Evolutionary conservation across 2,797 vertebrate species (phyloP), one percentile per base, ranked within the genome.

Genomic region (Bovichtus variegatus): DNA sequence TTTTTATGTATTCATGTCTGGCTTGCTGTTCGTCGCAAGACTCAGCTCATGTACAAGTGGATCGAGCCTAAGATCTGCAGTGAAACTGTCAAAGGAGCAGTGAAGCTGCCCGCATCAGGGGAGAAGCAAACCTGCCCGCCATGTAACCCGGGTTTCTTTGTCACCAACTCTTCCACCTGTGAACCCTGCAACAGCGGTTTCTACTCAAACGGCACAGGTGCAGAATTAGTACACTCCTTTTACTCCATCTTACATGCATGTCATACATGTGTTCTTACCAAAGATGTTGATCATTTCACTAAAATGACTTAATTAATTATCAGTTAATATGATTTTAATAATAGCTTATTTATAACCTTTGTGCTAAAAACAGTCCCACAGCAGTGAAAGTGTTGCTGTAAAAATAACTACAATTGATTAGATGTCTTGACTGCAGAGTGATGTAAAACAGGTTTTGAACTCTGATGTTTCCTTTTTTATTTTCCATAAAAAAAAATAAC

Each of bases 1-100:
- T 59, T 67, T n/a, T 68, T 51, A 62, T 68, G 18, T 76, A 49
- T 84, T 77, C 27, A 85, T 58, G 51, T 31, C 27, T 53, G 50
- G 4, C 44, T 65, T 38, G 31, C 25, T 74, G 21, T 82, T 50
- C 76, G 36, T 70, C 67, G 63, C 89, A 99, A n/a, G 98, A 99
- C 98, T 0, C 97, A 97, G 90, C 93, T 98, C 72, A 97, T 97
- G 97, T 99, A 97, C 92, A 98, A 98, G 80, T 99, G 98, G 98
- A 97, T 96, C 3, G 95, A 97, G 67, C 98, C 98, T 0, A 99
- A 99, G 85, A 96, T 96, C 91, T 99, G 98, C 87, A 93, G 90
- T 0, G 97, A 98, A 78, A 94, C 87, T 8, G 76, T 90, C 0
- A 69, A 94, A 0, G 94, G 89, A 16, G 96, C 97, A 0, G 93